A percentile compares a stretch with the other conserved stretches of the same genome.
phyloP scores from a whole-genome alignment of 2,797 vertebrate genomes.

The Anas bernieri region DNA sequence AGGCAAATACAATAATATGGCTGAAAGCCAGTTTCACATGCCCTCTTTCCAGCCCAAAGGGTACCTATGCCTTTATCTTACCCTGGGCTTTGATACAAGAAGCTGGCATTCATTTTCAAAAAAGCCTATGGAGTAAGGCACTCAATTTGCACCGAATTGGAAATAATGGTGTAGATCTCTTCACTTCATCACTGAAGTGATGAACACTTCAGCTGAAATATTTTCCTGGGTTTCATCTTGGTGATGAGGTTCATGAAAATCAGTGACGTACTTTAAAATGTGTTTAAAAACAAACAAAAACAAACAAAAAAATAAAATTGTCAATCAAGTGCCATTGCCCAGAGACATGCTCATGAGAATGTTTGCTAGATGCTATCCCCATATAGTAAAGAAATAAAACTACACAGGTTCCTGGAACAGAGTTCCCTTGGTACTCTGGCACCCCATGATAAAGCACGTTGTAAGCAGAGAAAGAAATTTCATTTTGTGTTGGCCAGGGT shows the following conservation, averaged over 20 bases:
- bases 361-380: neutral
- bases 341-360: neutral
- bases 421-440: neutral
- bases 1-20: neutral
- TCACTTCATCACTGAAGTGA: too few species aligned
- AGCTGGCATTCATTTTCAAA: neutral
- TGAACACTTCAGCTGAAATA: neutral
- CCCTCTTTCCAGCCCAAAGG: neutral
- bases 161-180: neutral
- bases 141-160: neutral
- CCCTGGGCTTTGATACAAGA: neutral
- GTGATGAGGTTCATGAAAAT: neutral
- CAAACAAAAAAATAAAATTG: neutral
- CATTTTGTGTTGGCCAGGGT: neutral
- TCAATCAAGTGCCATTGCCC: neutral
- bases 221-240: neutral
- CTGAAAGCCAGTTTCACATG: neutral
- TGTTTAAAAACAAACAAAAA: neutral
- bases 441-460: neutral
- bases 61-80: neutral
- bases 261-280: neutral
- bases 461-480: slow-evolving; percentile 21
- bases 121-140: neutral
- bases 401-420: neutral
- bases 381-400: neutral